Conservation (phyloP, 2,888 invertebrate species). For the Hirtodrosophila confusa region DNA sequence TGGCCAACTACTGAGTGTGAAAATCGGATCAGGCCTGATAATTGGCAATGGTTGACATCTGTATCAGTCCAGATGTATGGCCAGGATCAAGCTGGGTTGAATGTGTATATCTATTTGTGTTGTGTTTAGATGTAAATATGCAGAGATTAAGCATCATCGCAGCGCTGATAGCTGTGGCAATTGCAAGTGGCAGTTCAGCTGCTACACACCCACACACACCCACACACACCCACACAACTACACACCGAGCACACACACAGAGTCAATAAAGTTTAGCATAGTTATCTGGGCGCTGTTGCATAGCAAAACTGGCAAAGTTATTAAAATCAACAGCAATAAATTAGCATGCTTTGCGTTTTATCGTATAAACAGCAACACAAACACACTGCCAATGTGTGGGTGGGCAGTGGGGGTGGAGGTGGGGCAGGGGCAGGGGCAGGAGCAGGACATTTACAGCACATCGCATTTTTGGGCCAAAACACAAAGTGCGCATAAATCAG, state of each 20-base stretch:
- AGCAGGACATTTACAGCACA: constrained; percentile 43
- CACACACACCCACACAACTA: constrained; percentile 1
- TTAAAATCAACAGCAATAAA: constrained; percentile 77
- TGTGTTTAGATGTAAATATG: not conserved
- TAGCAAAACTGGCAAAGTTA: constrained; percentile 57
- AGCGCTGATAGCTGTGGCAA: constrained; percentile 15
- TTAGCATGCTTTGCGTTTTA: constrained; percentile 72
- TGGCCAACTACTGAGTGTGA: too few species aligned
- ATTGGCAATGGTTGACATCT: too few species aligned
- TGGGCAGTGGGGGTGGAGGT: constrained; percentile 4
- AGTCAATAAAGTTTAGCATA: constrained; percentile 57
- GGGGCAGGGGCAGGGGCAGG: constrained; percentile 1
- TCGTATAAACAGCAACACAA: constrained; percentile 42
- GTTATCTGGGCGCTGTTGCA: constrained; percentile 57
- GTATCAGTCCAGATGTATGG: too few species aligned
- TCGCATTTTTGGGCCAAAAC: constrained; percentile 59
- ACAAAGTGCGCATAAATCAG: constrained; percentile 67
- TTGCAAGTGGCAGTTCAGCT: constrained; percentile 10
- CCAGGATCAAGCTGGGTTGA: too few species aligned
- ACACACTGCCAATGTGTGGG: constrained; percentile 7
- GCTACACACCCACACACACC: constrained; percentile 8
- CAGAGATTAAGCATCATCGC: not conserved
- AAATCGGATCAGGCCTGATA: too few species aligned
- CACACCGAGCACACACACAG: constrained; percentile 4
- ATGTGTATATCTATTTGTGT: too few species aligned